Conservation (phyloP, 2,797 vertebrate genomes). For the Rhincodon typus region DNA sequence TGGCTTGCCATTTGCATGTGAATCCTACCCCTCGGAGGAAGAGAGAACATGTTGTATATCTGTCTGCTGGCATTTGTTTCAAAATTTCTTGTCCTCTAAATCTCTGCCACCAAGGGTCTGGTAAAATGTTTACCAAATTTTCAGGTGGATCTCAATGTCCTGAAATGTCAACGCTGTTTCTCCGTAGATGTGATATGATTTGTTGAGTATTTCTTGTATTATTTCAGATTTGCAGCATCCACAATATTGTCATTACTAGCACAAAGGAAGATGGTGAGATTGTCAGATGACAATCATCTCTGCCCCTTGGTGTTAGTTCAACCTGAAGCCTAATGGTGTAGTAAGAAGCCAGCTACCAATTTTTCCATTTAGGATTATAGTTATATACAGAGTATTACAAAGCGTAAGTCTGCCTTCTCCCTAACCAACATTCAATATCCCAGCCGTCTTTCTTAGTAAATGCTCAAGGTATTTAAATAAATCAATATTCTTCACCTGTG, state of each 20-base stretch:
- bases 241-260: too few species aligned
- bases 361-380: too few species aligned
- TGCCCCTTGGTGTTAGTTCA: too few species aligned
- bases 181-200: not conserved
- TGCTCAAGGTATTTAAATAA: too few species aligned
- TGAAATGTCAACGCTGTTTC: not conserved
- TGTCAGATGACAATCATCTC: not conserved
- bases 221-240: not conserved
- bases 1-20: not conserved
- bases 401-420: too few species aligned
- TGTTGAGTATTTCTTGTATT: not conserved
- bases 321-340: too few species aligned
- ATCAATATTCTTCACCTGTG: too few species aligned
- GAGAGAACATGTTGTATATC: not conserved
- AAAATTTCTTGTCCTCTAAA: not conserved
- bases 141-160: not conserved
- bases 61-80: not conserved
- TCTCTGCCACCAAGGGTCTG: not conserved
- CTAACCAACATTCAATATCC: too few species aligned
- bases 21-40: not conserved
- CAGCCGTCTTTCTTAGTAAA: too few species aligned
- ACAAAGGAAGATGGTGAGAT: not conserved
- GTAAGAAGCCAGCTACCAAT: too few species aligned
- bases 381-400: too few species aligned
- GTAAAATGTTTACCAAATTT: too few species aligned